Evolutionary conservation across 1,140 invertebrate genomes (phyloP).

Genomic region (Papilio dardanus): DNA sequence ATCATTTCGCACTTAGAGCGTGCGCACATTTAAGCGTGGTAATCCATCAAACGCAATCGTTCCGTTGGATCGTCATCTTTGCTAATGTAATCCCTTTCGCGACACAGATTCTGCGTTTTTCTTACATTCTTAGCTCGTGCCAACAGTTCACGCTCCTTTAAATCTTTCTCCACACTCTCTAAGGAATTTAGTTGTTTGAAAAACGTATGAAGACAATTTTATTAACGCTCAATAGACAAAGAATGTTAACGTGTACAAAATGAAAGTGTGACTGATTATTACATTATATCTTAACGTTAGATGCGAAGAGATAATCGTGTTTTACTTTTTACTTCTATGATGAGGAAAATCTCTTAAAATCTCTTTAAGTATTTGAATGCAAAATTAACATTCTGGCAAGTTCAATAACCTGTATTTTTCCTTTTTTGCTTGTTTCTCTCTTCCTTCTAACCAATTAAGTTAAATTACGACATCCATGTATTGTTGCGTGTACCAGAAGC

Average conservation of each 20-base stretch:
- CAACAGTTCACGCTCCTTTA: constrained; percentile 59
- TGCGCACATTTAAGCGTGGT: constrained; percentile 33
- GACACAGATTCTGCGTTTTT: constrained; percentile 49
- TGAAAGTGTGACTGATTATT: constrained; percentile 15
- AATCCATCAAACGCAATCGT: constrained; percentile 57
- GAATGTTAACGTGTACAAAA: constrained; percentile 28
- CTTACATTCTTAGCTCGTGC: constrained; percentile 69
- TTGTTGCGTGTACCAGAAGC: constrained; percentile 39
- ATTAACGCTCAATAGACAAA: constrained; percentile 18
- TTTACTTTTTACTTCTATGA: no score
- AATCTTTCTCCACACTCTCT: constrained; percentile 41
- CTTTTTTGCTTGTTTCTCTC: background rate
- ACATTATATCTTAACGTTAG: background rate
- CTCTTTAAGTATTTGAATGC: background rate
- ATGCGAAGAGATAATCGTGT: background rate
- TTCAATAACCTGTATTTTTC: background rate
- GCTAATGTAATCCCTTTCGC: constrained; percentile 39
- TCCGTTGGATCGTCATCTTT: constrained; percentile 40
- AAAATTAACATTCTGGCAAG: no score
- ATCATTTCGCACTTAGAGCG: constrained; percentile 20
- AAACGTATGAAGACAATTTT: constrained; percentile 41
- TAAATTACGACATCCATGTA: constrained; percentile 42
- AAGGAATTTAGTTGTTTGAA: constrained; percentile 27
- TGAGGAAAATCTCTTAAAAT: background rate
- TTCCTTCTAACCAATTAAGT: background rate